A percentile compares a stretch with the other conserved stretches of the same genome.
phyloP scores from a whole-genome alignment of 1,140 invertebrate species.

The Phortica variegata region DNA sequence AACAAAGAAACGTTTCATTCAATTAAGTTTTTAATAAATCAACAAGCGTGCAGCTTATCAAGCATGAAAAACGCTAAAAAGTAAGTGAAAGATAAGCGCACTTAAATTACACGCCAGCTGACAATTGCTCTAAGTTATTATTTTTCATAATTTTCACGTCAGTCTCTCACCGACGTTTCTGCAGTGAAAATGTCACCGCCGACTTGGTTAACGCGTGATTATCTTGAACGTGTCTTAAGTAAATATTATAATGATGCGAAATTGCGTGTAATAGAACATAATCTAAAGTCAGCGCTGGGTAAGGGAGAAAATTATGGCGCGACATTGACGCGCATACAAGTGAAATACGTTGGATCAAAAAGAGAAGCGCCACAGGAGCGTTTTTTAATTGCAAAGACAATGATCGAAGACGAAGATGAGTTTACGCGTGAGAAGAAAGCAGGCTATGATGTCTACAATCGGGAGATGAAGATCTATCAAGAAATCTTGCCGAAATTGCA shows the following conservation, averaged over 20 bases:
- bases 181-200: conserved; percentile 12
- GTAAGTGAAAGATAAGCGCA: no score
- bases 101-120: no score
- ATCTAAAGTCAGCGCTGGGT: conserved; percentile 19
- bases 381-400: conserved; percentile 30
- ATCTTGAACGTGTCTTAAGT: conserved; percentile 23
- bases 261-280: conserved; percentile 12
- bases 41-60: no score
- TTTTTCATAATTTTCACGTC: no score
- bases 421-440: conserved; percentile 23
- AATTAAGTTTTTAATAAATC: no score
- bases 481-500: conserved; percentile 30
- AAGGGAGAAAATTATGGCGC: conserved; percentile 46
- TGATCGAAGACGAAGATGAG: conserved; percentile 25
- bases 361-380: not conserved
- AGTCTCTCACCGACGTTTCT: no score
- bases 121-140: no score
- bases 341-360: conserved; percentile 9
- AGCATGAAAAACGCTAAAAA: no score
- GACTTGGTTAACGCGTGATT: conserved; percentile 26
- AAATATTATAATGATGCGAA: conserved; percentile 15
- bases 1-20: no score
- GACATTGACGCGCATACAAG: conserved; percentile 23
- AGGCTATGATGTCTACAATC: conserved; percentile 34
- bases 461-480: conserved; percentile 36